Evolutionary conservation across 2,113 vertebrate genomes (phyloP), one percentile per base, ranked within the genome.

Genomic region (Nerophis lumbriciformis): DNA sequence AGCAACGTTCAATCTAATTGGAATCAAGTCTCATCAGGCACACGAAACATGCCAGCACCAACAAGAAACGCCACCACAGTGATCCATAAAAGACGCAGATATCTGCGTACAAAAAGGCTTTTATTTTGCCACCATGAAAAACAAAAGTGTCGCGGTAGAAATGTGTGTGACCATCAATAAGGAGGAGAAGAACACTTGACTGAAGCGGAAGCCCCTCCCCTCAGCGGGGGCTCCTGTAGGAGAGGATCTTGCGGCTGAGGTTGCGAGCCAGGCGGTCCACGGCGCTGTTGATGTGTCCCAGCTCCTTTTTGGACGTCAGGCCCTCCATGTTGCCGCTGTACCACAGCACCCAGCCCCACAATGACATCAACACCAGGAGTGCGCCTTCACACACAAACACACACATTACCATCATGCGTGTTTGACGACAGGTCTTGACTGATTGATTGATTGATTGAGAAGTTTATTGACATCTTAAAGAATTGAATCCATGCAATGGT

Each of bases 321-420:
- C 88, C 90, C n/a, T 95, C 92, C 53, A 95, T 93, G 87, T 96
- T 96, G 10, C 94, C 94, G 0, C 91, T 95, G 89, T 96, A 96
- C 94, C 94, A 96, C 83, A 94, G 73, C 48, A 95, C 93, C 94
- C 94, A 96, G 1, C 92, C 93, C 0, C 88, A 86, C 59, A 96
- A 89, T 50, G 94, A 95, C 68, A 90, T 73, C 55, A 96, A 79
- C 51, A 96, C 89, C 0, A 95, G 80, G 68, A 96, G 84, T 2
- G 89, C 92, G 0, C 94, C 94, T 88, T 67, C 1, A 48, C 1
- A 4, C 6, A 44, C 2, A 13, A 44, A 35, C 52, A 0, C 38
- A 28, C 0, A 8, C 45, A 1, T 35, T 28, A 9, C 4, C 16
- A 45, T 12, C 42, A 45, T 11, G 12, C 10, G 42, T 45, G 42